Conservation (phyloP, 2,888 invertebrate genomes). For the Adineta ricciae region DNA sequence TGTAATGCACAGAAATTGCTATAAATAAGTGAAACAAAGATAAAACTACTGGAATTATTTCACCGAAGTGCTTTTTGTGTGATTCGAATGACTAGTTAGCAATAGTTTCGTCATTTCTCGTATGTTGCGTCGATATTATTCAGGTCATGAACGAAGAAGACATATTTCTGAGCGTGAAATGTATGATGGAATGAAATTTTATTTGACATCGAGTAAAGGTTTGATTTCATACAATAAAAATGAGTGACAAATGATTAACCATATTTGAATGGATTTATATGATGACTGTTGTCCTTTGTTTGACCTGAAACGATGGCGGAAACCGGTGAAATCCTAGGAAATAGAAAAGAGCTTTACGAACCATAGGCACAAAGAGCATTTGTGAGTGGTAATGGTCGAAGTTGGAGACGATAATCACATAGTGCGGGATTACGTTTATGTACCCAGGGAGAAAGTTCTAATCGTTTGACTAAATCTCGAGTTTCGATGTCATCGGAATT, state of each 20-base stretch:
- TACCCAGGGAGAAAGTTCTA: not conserved
- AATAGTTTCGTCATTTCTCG: too few relatives aligned
- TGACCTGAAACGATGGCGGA: not conserved
- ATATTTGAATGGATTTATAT: not conserved
- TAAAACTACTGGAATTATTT: too few relatives aligned
- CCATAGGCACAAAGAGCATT: not conserved
- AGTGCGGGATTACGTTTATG: not conserved
- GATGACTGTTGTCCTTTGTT: not conserved
- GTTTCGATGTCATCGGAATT: not conserved
- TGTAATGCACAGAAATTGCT: too few relatives aligned
- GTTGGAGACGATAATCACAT: slow-evolving; percentile 11
- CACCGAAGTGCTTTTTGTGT: too few relatives aligned
- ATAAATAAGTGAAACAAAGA: too few relatives aligned
- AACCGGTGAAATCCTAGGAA: too few relatives aligned
- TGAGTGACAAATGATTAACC: not conserved
- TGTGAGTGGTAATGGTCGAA: not conserved
- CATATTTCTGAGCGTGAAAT: too few relatives aligned
- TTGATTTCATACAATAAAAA: not conserved
- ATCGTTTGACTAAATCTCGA: not conserved
- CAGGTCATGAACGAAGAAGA: too few relatives aligned
- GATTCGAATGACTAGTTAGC: too few relatives aligned
- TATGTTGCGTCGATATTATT: too few relatives aligned
- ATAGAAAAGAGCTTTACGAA: not conserved
- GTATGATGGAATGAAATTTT: not conserved
- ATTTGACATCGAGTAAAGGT: not conserved